Evolutionary conservation across 2,888 invertebrate genomes (phyloP), one percentile per base, ranked within the genome.

Genomic region (Nezara viridula): DNA sequence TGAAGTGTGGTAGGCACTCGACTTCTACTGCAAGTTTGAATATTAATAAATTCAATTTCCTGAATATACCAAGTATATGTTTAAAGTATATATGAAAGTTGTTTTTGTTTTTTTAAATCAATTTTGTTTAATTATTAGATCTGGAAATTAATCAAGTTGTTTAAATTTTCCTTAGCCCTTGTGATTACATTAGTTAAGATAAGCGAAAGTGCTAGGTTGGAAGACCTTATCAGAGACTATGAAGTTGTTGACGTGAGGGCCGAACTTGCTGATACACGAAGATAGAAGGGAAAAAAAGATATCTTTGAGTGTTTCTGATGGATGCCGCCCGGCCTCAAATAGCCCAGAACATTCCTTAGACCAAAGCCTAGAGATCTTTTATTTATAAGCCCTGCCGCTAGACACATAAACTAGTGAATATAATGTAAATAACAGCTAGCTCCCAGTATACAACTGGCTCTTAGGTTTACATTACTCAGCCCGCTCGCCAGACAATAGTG

Each of bases 361-460:
- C 66, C 66, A 73, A 73, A 73, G 37, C 32, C 66, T 73, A 73
- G 32, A 37, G 66, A 73, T 73, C 66, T 73, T 73, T 73, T 73
- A 73, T 73, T 73, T 73, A 73, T 73, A 73, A 32, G 66, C 66
- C 19, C 37, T 73, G 66, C 66, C 66, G 32, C 66, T 73, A 73
- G 66, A 37, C 32, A 73, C 66, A 73, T 73, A 73, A 73, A 73
- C 66, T 37, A 37, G 66, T 37, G 66, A 73, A 73, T 73, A 73
- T 73, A 73, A 73, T 73, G 66, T 73, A 73, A 73, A 73, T 73
- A 73, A 37, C 66, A 4, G 66, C 19, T 37, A 7, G 32, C 37
- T 73, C 32, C 24, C 66, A 19, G 66, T 73, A 37, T 37, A 37
- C 66, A 73, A 37, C 66, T 73, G 66, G 19, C 66, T 73, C 66